Percentiles rank a stretch among this genome's conserved stretches.
phyloP scores from a whole-genome alignment of 2,797 vertebrate genomes.

The Leucoraja ocellata region DNA sequence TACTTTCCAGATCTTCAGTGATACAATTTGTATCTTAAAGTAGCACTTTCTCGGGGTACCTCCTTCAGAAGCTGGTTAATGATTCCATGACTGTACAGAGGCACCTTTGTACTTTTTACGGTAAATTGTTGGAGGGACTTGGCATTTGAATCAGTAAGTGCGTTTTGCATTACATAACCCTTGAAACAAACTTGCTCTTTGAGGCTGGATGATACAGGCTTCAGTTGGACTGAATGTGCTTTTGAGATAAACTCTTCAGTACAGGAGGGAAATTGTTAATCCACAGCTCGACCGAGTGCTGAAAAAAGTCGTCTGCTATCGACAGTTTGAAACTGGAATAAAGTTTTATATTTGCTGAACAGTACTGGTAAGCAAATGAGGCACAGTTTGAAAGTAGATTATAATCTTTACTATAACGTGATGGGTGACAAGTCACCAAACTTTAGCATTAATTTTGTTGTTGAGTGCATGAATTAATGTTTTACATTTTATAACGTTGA shows the following conservation, averaged over 20 bases:
- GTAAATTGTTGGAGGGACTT: neutral
- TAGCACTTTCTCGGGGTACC: neutral
- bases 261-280: neutral
- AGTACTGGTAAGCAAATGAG: neutral
- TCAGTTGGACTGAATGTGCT: neutral
- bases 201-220: neutral
- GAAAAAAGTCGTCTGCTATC: neutral
- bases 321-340: neutral
- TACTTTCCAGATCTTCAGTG: neutral
- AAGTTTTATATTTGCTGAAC: neutral
- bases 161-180: neutral
- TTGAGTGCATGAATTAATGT: neutral
- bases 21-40: neutral
- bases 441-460: neutral
- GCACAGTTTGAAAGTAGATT: neutral
- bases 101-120: slow-evolving; percentile 32
- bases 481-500: neutral
- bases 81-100: neutral
- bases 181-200: neutral
- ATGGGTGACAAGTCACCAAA: neutral
- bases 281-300: neutral
- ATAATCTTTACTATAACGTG: neutral
- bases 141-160: neutral
- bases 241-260: neutral
- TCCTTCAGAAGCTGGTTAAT: slow-evolving; percentile 27